Conservation (phyloP, 35 echinoderm and acorn worm genomes). For the Anneissia japonica region DNA sequence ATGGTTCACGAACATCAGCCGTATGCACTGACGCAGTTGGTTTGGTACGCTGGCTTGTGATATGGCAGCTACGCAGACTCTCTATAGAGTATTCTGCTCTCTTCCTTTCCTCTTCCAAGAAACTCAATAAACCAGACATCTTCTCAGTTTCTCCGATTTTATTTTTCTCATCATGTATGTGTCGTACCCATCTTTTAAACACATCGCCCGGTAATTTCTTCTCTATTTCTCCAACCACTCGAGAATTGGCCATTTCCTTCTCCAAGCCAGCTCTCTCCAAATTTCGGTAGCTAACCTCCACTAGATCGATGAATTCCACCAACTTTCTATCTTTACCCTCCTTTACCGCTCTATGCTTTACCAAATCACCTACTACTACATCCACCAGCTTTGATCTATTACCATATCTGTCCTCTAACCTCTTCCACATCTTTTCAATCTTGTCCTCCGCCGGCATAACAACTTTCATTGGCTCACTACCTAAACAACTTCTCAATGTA, state of each 20-base stretch:
- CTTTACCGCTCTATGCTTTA: not conserved
- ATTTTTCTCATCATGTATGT: not conserved
- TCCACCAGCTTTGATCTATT: not conserved
- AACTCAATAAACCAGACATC: not conserved
- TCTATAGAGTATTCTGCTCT: not conserved
- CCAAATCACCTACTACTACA: not conserved
- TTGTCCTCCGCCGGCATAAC: no score
- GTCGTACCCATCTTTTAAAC: constrained; percentile 3
- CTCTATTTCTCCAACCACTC: not conserved
- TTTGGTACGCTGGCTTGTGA: no score
- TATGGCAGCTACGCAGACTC: not conserved
- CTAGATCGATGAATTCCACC: constrained; percentile 14
- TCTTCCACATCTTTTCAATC: no score
- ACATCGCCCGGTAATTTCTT: not conserved
- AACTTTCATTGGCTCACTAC: no score
- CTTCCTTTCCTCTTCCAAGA: constrained; percentile 2
- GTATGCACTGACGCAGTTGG: no score
- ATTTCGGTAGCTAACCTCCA: not conserved
- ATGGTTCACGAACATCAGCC: no score
- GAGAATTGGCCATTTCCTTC: not conserved
- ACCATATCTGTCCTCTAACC: no score
- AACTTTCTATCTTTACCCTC: not conserved
- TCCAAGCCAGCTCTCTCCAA: not conserved
- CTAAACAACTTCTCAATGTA: no score
- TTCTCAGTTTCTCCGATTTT: not conserved